Percentiles rank a stretch among this genome's conserved stretches.
Evolutionary conservation across 2,113 vertebrate genomes (phyloP).

Genomic region (Caretta caretta): DNA sequence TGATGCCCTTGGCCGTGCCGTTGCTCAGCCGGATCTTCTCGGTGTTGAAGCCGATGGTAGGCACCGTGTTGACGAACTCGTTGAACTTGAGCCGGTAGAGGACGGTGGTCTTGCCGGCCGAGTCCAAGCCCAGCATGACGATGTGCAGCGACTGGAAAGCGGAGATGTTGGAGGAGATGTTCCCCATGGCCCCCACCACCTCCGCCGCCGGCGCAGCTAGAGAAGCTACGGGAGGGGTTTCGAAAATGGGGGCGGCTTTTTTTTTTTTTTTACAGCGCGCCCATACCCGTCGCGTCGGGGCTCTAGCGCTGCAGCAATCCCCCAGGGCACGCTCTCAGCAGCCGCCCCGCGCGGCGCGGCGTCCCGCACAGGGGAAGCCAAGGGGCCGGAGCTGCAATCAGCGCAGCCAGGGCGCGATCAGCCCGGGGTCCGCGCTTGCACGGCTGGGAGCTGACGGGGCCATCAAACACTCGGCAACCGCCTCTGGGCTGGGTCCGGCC

Average conservation of each 20-base stretch:
- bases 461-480: not conserved
- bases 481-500: too few relatives aligned
- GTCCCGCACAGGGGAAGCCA: too few relatives aligned
- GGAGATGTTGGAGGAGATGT: constrained; percentile 96
- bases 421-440: not conserved
- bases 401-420: too few relatives aligned
- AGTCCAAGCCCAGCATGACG: constrained; percentile 97
- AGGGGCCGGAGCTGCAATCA: too few relatives aligned
- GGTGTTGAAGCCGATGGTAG: constrained; percentile 98
- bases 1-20: constrained; percentile 94
- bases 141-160: constrained; percentile 98
- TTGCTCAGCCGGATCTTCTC: constrained; percentile 95
- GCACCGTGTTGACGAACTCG: constrained; percentile 98
- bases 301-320: not conserved
- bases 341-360: not conserved
- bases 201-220: not conserved
- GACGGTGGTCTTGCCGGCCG: constrained; percentile 96
- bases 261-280: too few relatives aligned
- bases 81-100: constrained; percentile 97
- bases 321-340: not conserved
- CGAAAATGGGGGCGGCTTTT: too few relatives aligned
- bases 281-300: constrained; percentile 27
- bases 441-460: not conserved
- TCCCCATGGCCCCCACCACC: constrained; percentile 84
- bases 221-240: not conserved